These are phyloP conservation scores for Lottia scabra DNA, from an alignment of 2,888 invertebrate species.

Conservation along the genomic window DNA sequence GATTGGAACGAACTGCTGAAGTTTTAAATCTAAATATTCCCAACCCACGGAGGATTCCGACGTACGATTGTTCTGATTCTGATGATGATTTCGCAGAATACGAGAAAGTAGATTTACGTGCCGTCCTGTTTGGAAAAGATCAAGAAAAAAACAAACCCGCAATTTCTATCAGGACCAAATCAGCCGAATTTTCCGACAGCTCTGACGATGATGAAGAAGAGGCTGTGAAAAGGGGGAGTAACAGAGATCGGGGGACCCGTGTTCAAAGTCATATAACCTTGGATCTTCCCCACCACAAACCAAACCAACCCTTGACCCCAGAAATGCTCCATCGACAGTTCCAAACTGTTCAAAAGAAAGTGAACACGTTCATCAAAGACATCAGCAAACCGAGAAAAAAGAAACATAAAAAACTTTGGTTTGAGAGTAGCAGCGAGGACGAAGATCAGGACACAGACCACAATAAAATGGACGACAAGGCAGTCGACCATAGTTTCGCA, in stretches of 20 bases:
- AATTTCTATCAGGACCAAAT: not conserved
- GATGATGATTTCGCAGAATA: slow-evolving; percentile 40
- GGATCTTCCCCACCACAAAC: not conserved
- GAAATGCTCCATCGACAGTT: slow-evolving; percentile 3
- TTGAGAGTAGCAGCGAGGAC: not conserved
- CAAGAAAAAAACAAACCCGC: not conserved
- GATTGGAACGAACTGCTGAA: not conserved
- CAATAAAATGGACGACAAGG: slow-evolving; percentile 3
- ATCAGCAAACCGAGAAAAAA: not conserved
- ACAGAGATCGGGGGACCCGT: not conserved
- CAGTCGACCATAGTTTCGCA: slow-evolving; percentile 8
- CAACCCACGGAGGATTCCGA: not conserved
- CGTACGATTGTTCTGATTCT: not conserved
- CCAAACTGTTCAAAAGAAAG: not conserved
- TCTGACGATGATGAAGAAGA: slow-evolving; percentile 9
- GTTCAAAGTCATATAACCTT: not conserved
- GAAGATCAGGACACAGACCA: not conserved
- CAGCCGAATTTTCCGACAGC: not conserved
- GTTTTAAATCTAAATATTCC: not conserved
- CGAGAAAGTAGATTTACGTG: slow-evolving; percentile 49
- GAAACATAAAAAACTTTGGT: not conserved
- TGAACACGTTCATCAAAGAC: not conserved
- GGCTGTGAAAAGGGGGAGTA: not conserved
- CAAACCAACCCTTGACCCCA: not conserved
- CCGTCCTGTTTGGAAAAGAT: slow-evolving; percentile 41